These are phyloP conservation scores for Vespertilio murinus DNA, from an alignment of 2,797 vertebrate genomes.

Conservation along the genomic window DNA sequence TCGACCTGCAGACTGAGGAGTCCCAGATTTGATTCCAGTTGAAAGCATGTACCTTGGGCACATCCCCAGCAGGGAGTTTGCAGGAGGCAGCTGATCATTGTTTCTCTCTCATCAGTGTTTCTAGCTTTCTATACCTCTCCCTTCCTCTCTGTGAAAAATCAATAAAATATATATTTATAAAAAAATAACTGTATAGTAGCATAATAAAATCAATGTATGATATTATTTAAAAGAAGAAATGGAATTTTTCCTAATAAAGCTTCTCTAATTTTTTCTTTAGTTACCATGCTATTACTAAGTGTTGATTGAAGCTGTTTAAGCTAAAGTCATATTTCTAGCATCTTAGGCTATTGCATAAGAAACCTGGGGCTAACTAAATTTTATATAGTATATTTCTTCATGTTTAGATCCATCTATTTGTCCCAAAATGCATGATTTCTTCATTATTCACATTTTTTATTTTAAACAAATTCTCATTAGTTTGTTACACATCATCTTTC, in stretches of 20 bases:
- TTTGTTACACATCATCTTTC: not conserved
- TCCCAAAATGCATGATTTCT: not conserved
- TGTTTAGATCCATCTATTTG: not conserved
- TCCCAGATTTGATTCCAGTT: too few relatives aligned
- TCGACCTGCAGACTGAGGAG: too few relatives aligned
- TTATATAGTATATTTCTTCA: not conserved
- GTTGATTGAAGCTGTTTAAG: not conserved
- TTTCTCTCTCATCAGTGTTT: too few relatives aligned
- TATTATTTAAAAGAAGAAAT: conserved; percentile 17
- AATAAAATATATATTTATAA: too few relatives aligned
- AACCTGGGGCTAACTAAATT: not conserved
- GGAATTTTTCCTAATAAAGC: not conserved
- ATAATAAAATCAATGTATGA: conserved; percentile 1
- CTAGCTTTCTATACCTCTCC: too few relatives aligned
- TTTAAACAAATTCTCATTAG: not conserved
- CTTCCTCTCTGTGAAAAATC: too few relatives aligned
- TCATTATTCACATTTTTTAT: not conserved
- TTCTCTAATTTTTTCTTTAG: not conserved
- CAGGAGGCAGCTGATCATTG: too few relatives aligned
- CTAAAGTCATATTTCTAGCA: not conserved
- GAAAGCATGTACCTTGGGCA: too few relatives aligned
- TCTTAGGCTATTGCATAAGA: not conserved
- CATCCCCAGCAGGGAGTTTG: too few relatives aligned
- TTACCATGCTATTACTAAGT: not conserved
- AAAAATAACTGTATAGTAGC: not conserved